Evolutionary conservation across 2,888 invertebrate species (phyloP).

Genomic region (Tetheella fluctuosa): DNA sequence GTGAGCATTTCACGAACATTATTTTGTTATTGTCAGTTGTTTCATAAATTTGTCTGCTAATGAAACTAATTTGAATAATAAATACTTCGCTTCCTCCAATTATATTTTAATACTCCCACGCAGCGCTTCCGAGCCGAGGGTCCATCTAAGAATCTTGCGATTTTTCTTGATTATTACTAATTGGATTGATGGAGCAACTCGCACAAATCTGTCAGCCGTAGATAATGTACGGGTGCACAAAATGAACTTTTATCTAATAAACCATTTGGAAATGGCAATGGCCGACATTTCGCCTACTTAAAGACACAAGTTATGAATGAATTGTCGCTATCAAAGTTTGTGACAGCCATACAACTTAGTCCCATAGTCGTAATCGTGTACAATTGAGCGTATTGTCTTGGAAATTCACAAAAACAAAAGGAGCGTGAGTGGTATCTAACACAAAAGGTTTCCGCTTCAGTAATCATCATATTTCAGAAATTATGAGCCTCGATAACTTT

Average conservation of each 20-base stretch:
- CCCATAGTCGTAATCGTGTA: constrained; percentile 22
- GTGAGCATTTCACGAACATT: constrained; percentile 17
- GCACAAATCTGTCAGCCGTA: constrained; percentile 67
- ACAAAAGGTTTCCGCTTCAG: constrained; percentile 10
- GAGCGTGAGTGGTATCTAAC: constrained; percentile 12
- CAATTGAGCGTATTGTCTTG: constrained; percentile 21
- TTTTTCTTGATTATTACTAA: constrained; percentile 68
- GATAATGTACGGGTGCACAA: constrained; percentile 67
- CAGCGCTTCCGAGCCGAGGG: constrained; percentile 24
- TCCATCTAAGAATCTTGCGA: constrained; percentile 33
- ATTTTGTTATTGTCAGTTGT: constrained; percentile 16
- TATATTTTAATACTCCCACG: constrained; percentile 22
- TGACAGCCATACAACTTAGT: constrained; percentile 24
- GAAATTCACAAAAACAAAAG: constrained; percentile 13
- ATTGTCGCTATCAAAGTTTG: constrained; percentile 30
- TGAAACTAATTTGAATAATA: constrained; percentile 31
- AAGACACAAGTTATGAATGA: constrained; percentile 24
- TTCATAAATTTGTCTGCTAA: constrained; percentile 18
- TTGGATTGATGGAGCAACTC: constrained; percentile 73
- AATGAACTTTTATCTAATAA: constrained; percentile 58
- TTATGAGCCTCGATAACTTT: constrained; percentile 11
- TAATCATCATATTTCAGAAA: constrained; percentile 10
- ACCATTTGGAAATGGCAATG: constrained; percentile 32
- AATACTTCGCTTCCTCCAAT: constrained; percentile 21
- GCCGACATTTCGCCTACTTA: constrained; percentile 28